Base-by-base conservation (phyloP, 2,888 invertebrate species). In the Carpatolechia fugitivella region DNA sequence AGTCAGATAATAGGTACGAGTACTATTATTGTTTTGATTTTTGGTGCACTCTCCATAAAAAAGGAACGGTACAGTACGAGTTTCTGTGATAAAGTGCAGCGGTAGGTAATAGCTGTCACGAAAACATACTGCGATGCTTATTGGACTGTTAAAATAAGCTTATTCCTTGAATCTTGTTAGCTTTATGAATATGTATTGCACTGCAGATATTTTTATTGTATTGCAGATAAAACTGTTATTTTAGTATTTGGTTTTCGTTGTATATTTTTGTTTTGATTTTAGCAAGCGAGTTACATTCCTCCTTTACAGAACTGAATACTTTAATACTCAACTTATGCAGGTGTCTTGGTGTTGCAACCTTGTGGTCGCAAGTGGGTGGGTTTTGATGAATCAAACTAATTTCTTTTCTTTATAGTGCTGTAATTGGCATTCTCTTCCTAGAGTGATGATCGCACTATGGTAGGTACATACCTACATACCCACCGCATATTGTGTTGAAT, bases 81-180 rank as follows among this genome's bases (percentile, higher is more conserved):
- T 29, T 44, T 16, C 11, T 3, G 40, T 41, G 40, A 20, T 41
- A 18, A 13, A 44, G n/a, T 44, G 44, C 44, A 44, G 29, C 44
- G 20, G n/a, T 29, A 29, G 29, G 44, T 44, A 29, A 44, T 44
- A 44, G 44, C 44, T 44, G 44, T 44, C 47, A 16, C 13, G 30
- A 16, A 38, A 50, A 50, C 38, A 24, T 50, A 36, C 14, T 50
- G 38, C 50, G 14, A 38, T 29, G 50, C 35, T 38, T 38, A 50
- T 50, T 38, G 38, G 38, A 38, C 29, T 50, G 50, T 50, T n/a
- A 38, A 50, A 50, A 50, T 50, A 13, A 24, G 50, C 50, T 36
- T 50, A 36, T 33, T 35, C 48, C 36, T 50, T 50, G 50, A 38
- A 50, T 50, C 24, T 50, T 38, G 29, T 38, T 50, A 11, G 20